Evolutionary conservation across 1,140 invertebrate species (phyloP), one percentile per base, ranked within the genome.

Genomic region (Diorhabda carinulata): DNA sequence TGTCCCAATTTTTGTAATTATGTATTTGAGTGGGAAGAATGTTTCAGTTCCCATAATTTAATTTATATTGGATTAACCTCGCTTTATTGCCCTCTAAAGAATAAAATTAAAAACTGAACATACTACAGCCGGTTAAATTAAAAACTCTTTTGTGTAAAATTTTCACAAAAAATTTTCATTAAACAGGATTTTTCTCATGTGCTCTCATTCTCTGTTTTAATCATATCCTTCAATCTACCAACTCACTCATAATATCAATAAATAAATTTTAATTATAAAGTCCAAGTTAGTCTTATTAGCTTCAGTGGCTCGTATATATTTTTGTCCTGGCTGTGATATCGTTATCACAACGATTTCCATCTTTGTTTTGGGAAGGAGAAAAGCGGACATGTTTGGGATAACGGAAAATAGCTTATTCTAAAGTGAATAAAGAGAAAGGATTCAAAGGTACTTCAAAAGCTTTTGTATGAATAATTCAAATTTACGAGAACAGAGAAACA

Each of bases 91-190:
- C 47, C n/a, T n/a, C 6, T 52, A 8, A 6, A 6, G n/a, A 52
- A 52, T 52, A 52, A 52, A 52, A 52, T 52, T 52, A 52, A 52
- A 52, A 52, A 52, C 6, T 52, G n/a, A 6, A 9, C 45, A 52
- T 6, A 52, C 45, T 52, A 52, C n/a, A 52, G 47, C 6, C 6
- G 47, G 47, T 52, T 52, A 52, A 52, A 52, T 52, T 52, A 52
- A 52, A 52, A 52, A 52, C 47, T 6, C 47, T 52, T n/a, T 52
- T 52, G 47, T 52, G 47, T 52, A 52, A 52, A 52, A 52, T 52
- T 52, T 6, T 8, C 47, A n/a, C 6, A 52, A 52, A 52, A 52
- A 52, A 52, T 52, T 25, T 25, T 52, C 47, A 52, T 52, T 52
- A 52, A 52, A 52, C 47, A 8, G 47, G 4, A 52, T 52, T 52